Evolutionary conservation across 2,113 vertebrate genomes (phyloP), one percentile per base, ranked within the genome.

Genomic region (Esox niger): DNA sequence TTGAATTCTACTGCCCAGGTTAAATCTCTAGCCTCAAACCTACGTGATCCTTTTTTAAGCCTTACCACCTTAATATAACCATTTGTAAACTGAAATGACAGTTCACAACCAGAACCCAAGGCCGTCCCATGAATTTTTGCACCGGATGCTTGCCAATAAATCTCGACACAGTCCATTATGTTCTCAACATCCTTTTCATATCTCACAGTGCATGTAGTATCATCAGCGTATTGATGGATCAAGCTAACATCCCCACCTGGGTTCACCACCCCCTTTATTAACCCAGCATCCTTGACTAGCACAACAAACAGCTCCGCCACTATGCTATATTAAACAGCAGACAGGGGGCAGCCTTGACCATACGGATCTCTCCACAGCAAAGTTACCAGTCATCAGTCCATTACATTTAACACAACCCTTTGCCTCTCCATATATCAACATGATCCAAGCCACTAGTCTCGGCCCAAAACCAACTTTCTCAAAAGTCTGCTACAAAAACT

Each of bases 341-440:
- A 57, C 10, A 38, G 3, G 2, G 31, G 52, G 26, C 64, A 67
- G 2, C 52, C 64, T 21, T 57, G 64, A n/a, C n/a, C 64, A 33
- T 6, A 67, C 32, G 5, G 49, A 55, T 15, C 64, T 67, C 13
- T 23, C 21, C 13, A 56, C 30, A 26, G 23, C 11, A 26, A 60
- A 60, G 20, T 3, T 8, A 30, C 31, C 57, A 32, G 31, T 66
- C 10, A 66, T 15, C 13, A 56, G 11, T 38, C 47, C 29, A 30
- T 66, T 66, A 1, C n/a, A 10, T 55, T 66, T 54, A 9, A 66
- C 62, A 15, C 62, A 31, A 32, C 58, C 33, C 3, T 5, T 8
- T 1, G 58, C 58, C 7, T 20, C 6, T 0, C 31, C 13, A 11
- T 61, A 61, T 8, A 60, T n/a, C 29, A 31, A 6, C 2, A 6